These are phyloP conservation scores for Ptilorrhoa leucosticta DNA, from an alignment of 2,113 vertebrate genomes.

Conservation along the genomic window DNA sequence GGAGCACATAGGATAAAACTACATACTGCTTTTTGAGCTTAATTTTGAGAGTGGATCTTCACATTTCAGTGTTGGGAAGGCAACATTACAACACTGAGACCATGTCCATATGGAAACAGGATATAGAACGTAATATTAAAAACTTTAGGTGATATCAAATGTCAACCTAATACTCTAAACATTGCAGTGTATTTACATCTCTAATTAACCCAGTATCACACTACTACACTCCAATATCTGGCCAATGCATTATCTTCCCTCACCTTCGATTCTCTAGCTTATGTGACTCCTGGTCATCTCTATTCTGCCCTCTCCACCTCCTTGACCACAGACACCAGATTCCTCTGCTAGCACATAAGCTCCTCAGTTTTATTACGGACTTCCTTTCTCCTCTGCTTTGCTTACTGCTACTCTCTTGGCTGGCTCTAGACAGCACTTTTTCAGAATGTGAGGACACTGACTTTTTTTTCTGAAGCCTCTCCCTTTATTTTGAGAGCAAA, in stretches of 20 bases:
- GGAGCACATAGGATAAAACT: background rate
- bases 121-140: background rate
- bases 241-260: background rate
- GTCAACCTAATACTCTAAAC: background rate
- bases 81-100: background rate
- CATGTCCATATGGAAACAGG: background rate
- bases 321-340: background rate
- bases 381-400: background rate
- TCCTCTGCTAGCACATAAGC: background rate
- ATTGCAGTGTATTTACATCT: background rate
- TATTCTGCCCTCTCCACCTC: background rate
- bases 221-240: background rate
- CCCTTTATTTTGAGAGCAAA: background rate
- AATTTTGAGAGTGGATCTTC: background rate
- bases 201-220: background rate
- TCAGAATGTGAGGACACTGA: rapidly evolving
- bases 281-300: background rate
- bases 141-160: background rate
- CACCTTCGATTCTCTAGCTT: background rate
- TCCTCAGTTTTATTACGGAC: background rate
- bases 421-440: background rate
- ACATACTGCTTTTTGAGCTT: background rate
- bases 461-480: background rate
- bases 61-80: background rate
- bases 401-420: background rate